Conservation (phyloP, 2,113 vertebrate genomes). For the Harpagus bidentatus region DNA sequence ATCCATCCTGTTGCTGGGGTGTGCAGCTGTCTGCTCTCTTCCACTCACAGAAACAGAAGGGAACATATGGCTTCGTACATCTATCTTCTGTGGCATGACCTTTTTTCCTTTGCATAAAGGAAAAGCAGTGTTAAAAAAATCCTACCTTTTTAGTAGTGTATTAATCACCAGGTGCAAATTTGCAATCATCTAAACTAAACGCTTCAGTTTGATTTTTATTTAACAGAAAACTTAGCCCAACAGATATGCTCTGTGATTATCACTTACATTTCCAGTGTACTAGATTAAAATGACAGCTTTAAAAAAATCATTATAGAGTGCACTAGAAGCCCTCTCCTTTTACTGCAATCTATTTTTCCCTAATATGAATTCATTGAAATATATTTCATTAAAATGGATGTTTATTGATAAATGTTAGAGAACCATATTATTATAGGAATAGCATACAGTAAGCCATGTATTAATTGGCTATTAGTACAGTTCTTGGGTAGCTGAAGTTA, state of each 20-base stretch:
- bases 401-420: conserved; percentile 13
- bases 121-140: not conserved
- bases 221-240: not conserved
- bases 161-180: not conserved
- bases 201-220: conserved; percentile 21
- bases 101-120: not conserved
- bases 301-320: not conserved
- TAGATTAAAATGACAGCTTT: conserved; percentile 5
- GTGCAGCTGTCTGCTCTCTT: conserved; percentile 46
- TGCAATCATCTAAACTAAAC: not conserved
- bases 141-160: not conserved
- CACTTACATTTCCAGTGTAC: not conserved
- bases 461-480: not conserved
- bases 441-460: not conserved
- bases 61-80: conserved; percentile 21
- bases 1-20: not conserved
- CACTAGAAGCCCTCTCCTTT: not conserved
- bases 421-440: not conserved
- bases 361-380: not conserved
- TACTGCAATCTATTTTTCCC: not conserved
- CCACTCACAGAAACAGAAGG: not conserved
- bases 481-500: not conserved
- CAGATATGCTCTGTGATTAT: not conserved
- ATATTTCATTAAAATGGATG: not conserved
- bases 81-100: conserved; percentile 3